Evolutionary conservation across 2,113 vertebrate species (phyloP).

Genomic region (Hydropotes inermis): DNA sequence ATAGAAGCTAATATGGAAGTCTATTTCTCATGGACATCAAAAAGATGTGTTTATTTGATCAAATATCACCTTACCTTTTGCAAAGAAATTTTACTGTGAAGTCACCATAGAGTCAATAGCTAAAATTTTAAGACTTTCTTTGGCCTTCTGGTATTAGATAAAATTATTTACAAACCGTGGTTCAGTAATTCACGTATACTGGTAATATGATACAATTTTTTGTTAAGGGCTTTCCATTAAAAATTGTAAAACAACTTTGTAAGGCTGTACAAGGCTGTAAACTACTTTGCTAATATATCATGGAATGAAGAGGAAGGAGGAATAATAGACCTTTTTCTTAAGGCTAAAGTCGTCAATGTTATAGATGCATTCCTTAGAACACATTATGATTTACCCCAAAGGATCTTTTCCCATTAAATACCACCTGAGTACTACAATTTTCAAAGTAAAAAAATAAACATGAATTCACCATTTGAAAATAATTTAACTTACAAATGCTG

Average conservation of each 20-base stretch:
- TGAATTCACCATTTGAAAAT: conserved; percentile 80
- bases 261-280: conserved; percentile 73
- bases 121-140: conserved; percentile 80
- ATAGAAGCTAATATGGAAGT: conserved; percentile 71
- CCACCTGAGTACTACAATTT: conserved; percentile 65
- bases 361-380: conserved; percentile 76
- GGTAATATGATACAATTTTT: conserved; percentile 72
- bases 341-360: conserved; percentile 77
- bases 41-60: conserved; percentile 70
- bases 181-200: conserved; percentile 72
- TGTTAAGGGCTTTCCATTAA: conserved; percentile 70
- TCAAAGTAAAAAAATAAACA: conserved; percentile 74
- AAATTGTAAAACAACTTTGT: conserved; percentile 57
- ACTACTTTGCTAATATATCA: conserved; percentile 69
- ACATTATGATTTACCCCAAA: conserved; percentile 74
- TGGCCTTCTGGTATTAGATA: conserved; percentile 78
- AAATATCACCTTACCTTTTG: conserved; percentile 83
- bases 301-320: conserved; percentile 68
- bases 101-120: conserved; percentile 79
- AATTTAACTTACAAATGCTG: conserved; percentile 73
- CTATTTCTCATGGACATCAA: conserved; percentile 71
- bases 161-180: conserved; percentile 74
- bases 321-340: conserved; percentile 76
- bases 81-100: conserved; percentile 78
- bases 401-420: conserved; percentile 77